Percentiles rank a stretch among this genome's conserved stretches.
Conservation (phyloP, 1,140 invertebrate genomes). For the Calephelis nemesis region DNA sequence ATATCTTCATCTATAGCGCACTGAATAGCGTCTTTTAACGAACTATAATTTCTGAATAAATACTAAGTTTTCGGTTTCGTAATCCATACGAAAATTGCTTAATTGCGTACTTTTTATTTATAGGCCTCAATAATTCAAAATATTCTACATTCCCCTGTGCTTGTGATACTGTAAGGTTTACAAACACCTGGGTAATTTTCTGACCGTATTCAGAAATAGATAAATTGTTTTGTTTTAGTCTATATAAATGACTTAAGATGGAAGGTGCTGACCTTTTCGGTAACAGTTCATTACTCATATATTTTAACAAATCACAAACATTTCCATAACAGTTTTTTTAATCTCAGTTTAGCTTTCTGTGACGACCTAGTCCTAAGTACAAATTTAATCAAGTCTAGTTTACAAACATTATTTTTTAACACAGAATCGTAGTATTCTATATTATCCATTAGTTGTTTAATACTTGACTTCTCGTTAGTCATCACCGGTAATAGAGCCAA, state of each 20-base stretch:
- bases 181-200: conserved; percentile 28
- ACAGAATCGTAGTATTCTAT: too few relatives aligned
- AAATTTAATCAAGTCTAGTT: not conserved
- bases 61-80: conserved; percentile 21
- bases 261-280: not conserved
- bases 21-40: not conserved
- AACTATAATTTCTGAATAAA: not conserved
- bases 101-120: conserved; percentile 27
- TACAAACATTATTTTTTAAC: conserved; percentile 1
- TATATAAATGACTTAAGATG: conserved; percentile 8
- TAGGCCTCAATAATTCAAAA: conserved; percentile 24
- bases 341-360: not conserved
- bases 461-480: too few relatives aligned
- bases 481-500: too few relatives aligned
- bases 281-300: conserved; percentile 1
- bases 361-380: not conserved
- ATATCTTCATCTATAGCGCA: not conserved
- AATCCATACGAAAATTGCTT: conserved; percentile 28
- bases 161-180: conserved; percentile 29
- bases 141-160: conserved; percentile 21
- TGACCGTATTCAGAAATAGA: conserved; percentile 22
- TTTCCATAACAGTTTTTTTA: not conserved
- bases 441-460: too few relatives aligned
- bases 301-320: not conserved
- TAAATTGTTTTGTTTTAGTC: conserved; percentile 23